phyloP scores from a whole-genome alignment of 2,113 vertebrate genomes.

The Heterochromis multidens region DNA sequence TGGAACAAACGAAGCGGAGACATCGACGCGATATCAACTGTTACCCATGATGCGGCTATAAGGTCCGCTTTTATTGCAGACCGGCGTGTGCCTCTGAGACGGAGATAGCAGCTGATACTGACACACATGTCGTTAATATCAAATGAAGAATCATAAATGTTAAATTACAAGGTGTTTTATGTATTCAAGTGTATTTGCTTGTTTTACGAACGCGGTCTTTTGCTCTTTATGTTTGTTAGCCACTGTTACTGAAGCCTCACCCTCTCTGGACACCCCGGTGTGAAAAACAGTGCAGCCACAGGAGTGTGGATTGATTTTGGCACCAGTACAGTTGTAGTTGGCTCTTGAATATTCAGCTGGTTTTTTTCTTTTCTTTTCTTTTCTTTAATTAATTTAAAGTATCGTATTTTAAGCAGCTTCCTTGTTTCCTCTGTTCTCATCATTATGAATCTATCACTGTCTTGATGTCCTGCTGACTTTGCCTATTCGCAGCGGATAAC shows the following conservation, averaged over 20 bases:
- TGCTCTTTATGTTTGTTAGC: not conserved
- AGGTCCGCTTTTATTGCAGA: fast-evolving
- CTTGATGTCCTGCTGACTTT: not conserved
- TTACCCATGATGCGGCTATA: slow-evolving; percentile 43
- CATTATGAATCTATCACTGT: not conserved
- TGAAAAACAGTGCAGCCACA: fast-evolving
- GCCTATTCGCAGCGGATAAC: not conserved
- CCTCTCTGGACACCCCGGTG: not conserved
- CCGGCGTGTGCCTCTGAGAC: not conserved
- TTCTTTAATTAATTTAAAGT: no score
- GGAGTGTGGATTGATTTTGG: not conserved
- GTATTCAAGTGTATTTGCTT: not conserved
- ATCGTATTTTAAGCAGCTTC: fast-evolving
- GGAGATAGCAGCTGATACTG: not conserved
- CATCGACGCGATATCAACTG: not conserved
- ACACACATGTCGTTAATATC: not conserved
- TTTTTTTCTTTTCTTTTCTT: fast-evolving
- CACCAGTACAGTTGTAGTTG: not conserved
- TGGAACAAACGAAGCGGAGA: not conserved
- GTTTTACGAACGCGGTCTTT: no score
- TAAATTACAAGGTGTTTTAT: fast-evolving
- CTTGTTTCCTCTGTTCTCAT: not conserved
- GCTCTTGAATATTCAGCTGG: not conserved
- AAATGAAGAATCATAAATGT: not conserved
- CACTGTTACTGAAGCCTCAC: fast-evolving